Evolutionary conservation across 2,888 invertebrate genomes (phyloP).

Genomic region (Cheilosia pagana): DNA sequence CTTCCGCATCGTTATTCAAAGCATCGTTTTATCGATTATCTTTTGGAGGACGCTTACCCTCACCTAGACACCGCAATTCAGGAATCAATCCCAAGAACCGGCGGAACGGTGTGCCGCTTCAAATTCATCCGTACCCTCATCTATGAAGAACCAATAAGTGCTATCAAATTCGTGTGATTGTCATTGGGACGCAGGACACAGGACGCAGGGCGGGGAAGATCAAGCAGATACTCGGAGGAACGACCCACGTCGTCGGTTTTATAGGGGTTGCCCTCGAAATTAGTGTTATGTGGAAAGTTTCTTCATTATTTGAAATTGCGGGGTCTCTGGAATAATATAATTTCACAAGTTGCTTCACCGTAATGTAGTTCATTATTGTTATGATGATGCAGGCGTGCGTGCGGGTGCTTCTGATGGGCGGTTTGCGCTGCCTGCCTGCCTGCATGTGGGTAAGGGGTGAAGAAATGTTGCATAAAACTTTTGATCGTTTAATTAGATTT

Average conservation of each 20-base stretch:
- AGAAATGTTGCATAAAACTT: constrained; percentile 41
- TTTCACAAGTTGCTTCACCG: constrained; percentile 48
- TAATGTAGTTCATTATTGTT: constrained; percentile 61
- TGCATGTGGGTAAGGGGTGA: neutral
- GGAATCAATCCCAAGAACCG: constrained; percentile 49
- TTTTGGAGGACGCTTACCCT: neutral
- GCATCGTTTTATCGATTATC: constrained; percentile 62
- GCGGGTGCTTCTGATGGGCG: neutral
- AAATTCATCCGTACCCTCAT: neutral
- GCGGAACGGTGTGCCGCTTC: constrained; percentile 42
- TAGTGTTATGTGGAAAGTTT: constrained; percentile 72
- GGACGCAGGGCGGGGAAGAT: neutral
- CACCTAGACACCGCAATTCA: constrained; percentile 37
- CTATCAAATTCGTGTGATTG: constrained; percentile 43
- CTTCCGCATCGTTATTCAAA: constrained; percentile 53
- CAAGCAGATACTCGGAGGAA: constrained; percentile 28
- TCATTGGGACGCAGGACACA: neutral
- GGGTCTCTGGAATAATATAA: constrained; percentile 62
- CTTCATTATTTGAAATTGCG: constrained; percentile 71
- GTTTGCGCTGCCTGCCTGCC: neutral
- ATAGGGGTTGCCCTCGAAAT: constrained; percentile 57
- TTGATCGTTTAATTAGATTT: constrained; percentile 51
- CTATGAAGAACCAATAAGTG: constrained; percentile 53
- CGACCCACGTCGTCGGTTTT: constrained; percentile 25
- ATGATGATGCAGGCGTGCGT: constrained; percentile 40